These are phyloP conservation scores for Drosophila malerkotliana DNA, from an alignment of 1,140 invertebrate species.

Conservation along the genomic window DNA sequence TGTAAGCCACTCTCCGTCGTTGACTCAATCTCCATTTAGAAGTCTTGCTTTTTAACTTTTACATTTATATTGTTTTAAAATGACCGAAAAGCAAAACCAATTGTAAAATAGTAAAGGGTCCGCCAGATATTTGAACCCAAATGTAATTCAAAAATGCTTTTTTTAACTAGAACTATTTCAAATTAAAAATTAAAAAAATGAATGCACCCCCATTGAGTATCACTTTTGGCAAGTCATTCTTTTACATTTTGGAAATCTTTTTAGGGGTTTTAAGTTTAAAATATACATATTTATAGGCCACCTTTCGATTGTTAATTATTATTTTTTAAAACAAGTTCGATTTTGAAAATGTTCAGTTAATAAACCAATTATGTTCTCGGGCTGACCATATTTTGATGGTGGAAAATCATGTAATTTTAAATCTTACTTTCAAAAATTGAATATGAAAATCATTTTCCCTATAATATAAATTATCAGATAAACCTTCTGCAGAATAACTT, in stretches of 20 bases:
- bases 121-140: neutral
- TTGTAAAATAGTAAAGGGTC: constrained; percentile 20
- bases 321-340: too few relatives aligned
- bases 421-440: neutral
- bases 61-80: constrained; percentile 51
- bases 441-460: neutral
- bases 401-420: too few relatives aligned
- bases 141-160: neutral
- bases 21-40: constrained; percentile 13
- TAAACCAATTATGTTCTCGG: too few relatives aligned
- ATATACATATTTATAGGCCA: too few relatives aligned
- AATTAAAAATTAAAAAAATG: too few relatives aligned
- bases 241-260: too few relatives aligned
- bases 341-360: too few relatives aligned
- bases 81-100: constrained; percentile 9
- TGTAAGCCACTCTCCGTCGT: constrained; percentile 11
- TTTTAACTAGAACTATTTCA: neutral
- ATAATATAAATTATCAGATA: neutral
- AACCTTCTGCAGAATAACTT: neutral
- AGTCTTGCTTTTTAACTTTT: constrained; percentile 27
- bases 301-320: too few relatives aligned
- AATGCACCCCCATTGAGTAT: too few relatives aligned
- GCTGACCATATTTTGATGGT: too few relatives aligned
- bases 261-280: too few relatives aligned
- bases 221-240: too few relatives aligned